phyloP scores from a whole-genome alignment of 1,140 invertebrate genomes.

The Panagrolaimus sp. region DNA sequence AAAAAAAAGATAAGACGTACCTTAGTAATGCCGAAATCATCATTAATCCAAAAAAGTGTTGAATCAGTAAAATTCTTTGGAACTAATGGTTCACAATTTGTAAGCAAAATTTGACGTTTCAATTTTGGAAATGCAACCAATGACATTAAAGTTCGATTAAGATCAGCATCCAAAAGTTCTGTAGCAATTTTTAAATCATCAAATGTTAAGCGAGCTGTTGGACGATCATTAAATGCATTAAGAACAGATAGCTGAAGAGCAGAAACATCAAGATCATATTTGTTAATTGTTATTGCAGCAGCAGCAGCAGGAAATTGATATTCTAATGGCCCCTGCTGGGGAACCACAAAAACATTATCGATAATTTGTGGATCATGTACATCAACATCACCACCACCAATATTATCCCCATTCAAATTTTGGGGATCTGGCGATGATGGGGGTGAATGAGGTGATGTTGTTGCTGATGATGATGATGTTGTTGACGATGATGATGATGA shows the following conservation, averaged over 20 bases:
- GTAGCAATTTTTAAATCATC: slow-evolving; percentile 91
- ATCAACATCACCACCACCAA: too few relatives aligned
- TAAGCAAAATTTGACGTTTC: slow-evolving; percentile 37
- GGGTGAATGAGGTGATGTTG: too few relatives aligned
- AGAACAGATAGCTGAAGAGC: slow-evolving; percentile 99
- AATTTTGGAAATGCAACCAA: slow-evolving; percentile 36
- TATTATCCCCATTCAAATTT: too few relatives aligned
- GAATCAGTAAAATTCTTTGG: slow-evolving; percentile 36
- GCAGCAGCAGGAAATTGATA: too few relatives aligned
- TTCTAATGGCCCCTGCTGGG: too few relatives aligned
- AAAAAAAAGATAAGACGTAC: slow-evolving; percentile 16
- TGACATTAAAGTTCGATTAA: slow-evolving; percentile 84
- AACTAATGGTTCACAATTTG: slow-evolving; percentile 28
- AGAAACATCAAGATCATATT: slow-evolving; percentile 95
- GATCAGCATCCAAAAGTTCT: slow-evolving; percentile 88
- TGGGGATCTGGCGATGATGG: too few relatives aligned
- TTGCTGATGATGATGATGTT: too few relatives aligned
- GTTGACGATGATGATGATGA: too few relatives aligned
- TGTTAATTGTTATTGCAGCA: slow-evolving; percentile 86
- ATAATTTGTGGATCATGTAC: too few relatives aligned
- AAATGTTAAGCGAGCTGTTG: slow-evolving; percentile 78
- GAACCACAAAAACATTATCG: too few relatives aligned
- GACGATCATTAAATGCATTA: slow-evolving; percentile 90
- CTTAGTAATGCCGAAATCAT: slow-evolving; percentile 38
- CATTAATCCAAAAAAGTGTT: slow-evolving; percentile 47